Base-by-base conservation (phyloP, 2,113 vertebrate species). In the Hypocryptadius cinnamomeus region DNA sequence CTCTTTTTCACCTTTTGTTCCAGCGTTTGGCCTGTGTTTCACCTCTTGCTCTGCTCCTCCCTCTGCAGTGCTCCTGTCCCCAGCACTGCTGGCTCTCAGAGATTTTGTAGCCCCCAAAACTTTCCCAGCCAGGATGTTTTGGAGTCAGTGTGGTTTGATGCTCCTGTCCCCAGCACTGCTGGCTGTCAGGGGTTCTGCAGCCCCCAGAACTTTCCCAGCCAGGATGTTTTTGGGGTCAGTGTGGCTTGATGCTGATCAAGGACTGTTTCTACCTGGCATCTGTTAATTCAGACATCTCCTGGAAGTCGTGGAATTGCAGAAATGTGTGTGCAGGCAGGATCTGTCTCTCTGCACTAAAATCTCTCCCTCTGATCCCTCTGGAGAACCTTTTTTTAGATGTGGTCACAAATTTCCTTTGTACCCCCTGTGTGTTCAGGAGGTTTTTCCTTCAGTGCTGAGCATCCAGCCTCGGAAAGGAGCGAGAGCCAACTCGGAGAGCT, bases 381-480 rank as follows among this genome's bases (percentile, higher is more conserved):
- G 27, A 42, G 27, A 28, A 7, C 24, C 37, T 63, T 47, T 6
- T n/a, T 25, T 33, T 48, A 74, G 33, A 31, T 0, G 1, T 16
- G 87, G 45, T 40, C 72, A 9, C 3, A 28, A 87, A 14, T 33
- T 78, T 22, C 63, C 20, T 47, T 57, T 28, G 39, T 79, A 48
- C 48, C 24, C 4, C 31, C 8, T 0, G 2, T n/a, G n/a, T n/a
- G 1, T 66, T 70, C 7, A 2, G 33, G 7, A 44, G 39, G 39
- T 40, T 76, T 68, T 66, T 37, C 79, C 78, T 77, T 54, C 68
- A 15, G 18, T 37, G 45, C 37, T 51, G 68, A 86, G 66, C n/a
- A 51, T 35, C 54, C 39, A 65, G 28, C 4, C 0, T 10, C 18
- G n/a, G 51, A 47, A 65, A 65, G 48, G 77, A 93, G 21, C 0